These are phyloP conservation scores for Actinia equina DNA, from an alignment of 64 coral and sea anemone species.

Conservation along the genomic window DNA sequence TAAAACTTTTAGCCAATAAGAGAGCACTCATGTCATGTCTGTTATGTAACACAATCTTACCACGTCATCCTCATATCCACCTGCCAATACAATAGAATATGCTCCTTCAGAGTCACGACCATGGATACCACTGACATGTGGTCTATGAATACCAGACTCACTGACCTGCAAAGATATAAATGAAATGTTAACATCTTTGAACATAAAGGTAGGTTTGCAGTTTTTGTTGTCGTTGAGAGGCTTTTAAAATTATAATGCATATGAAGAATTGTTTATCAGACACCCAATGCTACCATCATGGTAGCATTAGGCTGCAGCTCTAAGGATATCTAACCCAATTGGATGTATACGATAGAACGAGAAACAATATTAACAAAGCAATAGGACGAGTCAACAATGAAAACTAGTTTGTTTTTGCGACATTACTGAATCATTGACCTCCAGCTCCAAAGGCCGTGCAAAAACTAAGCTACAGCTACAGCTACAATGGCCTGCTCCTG, in stretches of 20 bases:
- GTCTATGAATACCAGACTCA: slow-evolving; percentile 96
- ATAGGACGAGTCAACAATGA: not conserved
- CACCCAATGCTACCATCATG: too few relatives aligned
- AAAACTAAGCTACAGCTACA: too few relatives aligned
- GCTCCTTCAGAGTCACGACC: slow-evolving; percentile 90
- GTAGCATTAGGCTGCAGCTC: too few relatives aligned
- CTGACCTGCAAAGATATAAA: slow-evolving; percentile 62
- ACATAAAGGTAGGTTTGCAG: not conserved
- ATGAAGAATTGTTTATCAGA: too few relatives aligned
- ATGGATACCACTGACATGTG: slow-evolving; percentile 98
- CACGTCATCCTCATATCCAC: slow-evolving; percentile 98
- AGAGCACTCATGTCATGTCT: not conserved
- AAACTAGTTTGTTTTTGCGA: not conserved
- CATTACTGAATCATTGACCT: too few relatives aligned
- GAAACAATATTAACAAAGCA: too few relatives aligned
- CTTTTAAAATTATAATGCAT: too few relatives aligned
- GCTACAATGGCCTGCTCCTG: too few relatives aligned
- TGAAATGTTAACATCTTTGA: not conserved
- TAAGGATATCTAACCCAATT: too few relatives aligned
- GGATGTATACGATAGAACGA: too few relatives aligned
- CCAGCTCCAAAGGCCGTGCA: too few relatives aligned
- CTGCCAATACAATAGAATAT: slow-evolving; percentile 96
- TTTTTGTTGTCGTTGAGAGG: too few relatives aligned
- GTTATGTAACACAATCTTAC: slow-evolving; percentile 26
- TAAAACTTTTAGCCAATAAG: not conserved